phyloP scores from a whole-genome alignment of 2,797 vertebrate genomes.

The Tapirus indicus region DNA sequence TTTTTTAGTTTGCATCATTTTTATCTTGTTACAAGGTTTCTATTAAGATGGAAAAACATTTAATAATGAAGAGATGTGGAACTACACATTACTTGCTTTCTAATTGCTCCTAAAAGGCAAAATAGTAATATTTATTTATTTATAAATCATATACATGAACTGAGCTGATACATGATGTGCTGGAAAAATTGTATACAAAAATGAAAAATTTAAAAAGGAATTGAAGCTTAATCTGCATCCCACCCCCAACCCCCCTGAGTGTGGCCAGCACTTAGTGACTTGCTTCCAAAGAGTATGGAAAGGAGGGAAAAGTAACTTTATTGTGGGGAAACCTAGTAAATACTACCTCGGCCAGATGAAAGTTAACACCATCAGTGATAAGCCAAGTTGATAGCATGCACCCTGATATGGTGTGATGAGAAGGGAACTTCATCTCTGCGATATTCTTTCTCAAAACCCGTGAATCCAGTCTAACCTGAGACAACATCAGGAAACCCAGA shows the following conservation, averaged over 20 bases:
- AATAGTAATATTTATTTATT: slow-evolving; percentile 10
- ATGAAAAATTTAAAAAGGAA: not conserved
- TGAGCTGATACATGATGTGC: not conserved
- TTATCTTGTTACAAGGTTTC: slow-evolving; percentile 28
- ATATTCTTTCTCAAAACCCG: not conserved
- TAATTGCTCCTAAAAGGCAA: slow-evolving; percentile 33
- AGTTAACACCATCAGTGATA: not conserved
- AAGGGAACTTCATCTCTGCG: not conserved
- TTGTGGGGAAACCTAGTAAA: not conserved
- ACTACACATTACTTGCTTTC: not conserved
- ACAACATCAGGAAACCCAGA: not conserved
- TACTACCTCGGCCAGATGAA: not conserved
- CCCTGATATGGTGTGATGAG: not conserved
- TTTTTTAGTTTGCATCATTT: not conserved
- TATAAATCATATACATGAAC: not conserved
- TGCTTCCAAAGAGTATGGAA: slow-evolving; percentile 12
- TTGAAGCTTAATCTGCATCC: not conserved
- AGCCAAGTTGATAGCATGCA: not conserved
- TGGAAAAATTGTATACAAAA: not conserved
- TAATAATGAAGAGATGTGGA: not conserved
- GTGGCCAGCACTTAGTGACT: not conserved
- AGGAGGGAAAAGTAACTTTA: not conserved
- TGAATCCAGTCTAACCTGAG: not conserved
- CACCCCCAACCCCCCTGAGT: not conserved
- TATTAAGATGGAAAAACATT: slow-evolving; percentile 41